These are phyloP conservation scores for Scarus forsteni DNA, from an alignment of 2,797 vertebrate species.

Conservation along the genomic window DNA sequence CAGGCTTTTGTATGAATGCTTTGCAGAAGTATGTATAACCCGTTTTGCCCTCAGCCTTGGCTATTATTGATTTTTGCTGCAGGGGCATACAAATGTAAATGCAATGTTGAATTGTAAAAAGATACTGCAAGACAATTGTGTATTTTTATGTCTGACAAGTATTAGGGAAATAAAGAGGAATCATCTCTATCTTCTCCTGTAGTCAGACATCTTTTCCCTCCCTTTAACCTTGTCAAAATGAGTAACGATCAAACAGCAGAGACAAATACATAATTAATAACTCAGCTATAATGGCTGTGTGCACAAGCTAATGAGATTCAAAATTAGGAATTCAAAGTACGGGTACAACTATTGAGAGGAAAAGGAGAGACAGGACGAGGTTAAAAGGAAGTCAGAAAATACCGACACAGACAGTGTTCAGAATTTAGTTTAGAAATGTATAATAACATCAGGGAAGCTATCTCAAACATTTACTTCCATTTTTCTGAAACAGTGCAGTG, in stretches of 20 bases:
- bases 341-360: neutral
- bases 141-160: neutral
- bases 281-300: neutral
- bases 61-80: no score
- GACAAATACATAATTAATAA: conserved; percentile 19
- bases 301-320: conserved; percentile 1
- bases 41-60: no score
- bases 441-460: neutral
- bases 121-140: neutral
- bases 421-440: conserved; percentile 7
- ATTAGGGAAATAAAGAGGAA: conserved; percentile 6
- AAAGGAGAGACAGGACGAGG: neutral
- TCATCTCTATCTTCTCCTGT: conserved; percentile 52
- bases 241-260: conserved; percentile 21
- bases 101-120: neutral
- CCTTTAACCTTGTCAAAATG: conserved; percentile 26
- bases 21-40: no score
- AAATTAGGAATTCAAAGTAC: neutral
- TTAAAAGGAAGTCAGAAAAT: neutral
- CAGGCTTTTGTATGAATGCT: no score
- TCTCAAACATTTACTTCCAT: no score
- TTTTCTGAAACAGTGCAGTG: neutral
- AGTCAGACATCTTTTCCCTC: conserved; percentile 58
- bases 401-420: neutral
- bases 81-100: neutral